Evolutionary conservation across 2,888 invertebrate genomes (phyloP).

Genomic region (Yponomeuta malinellus): DNA sequence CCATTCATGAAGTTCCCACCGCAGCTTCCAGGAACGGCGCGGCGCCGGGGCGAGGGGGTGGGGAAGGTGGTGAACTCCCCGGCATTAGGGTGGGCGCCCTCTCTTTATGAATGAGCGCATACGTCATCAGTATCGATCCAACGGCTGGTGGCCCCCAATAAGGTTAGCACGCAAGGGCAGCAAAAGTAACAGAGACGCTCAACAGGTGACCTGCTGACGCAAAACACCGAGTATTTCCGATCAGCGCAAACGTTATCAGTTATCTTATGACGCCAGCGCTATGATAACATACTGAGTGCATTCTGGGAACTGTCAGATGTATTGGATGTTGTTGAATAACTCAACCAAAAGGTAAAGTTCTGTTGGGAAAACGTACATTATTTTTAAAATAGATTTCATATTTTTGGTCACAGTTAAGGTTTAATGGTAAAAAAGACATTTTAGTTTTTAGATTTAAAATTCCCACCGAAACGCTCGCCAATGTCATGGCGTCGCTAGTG

Average conservation of each 20-base stretch:
- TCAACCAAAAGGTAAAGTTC: no score
- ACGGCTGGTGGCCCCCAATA: constrained; percentile 36
- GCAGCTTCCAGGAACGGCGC: constrained; percentile 30
- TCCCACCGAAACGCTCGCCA: no score
- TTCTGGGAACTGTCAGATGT: not conserved
- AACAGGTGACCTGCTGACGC: constrained; percentile 67
- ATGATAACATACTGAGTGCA: constrained; percentile 20
- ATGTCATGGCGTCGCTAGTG: no score
- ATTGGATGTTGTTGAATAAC: no score
- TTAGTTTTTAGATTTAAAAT: no score
- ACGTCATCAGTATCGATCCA: constrained; percentile 69
- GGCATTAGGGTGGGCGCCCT: constrained; percentile 40
- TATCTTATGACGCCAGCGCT: constrained; percentile 42
- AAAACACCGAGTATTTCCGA: constrained; percentile 36
- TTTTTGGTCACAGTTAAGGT: no score
- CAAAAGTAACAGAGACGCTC: constrained; percentile 35
- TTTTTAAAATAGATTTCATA: no score
- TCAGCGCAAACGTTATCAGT: constrained; percentile 44
- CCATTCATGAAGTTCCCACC: constrained; percentile 61
- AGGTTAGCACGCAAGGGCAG: constrained; percentile 66
- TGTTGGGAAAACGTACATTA: no score
- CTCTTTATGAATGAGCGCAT: constrained; percentile 70
- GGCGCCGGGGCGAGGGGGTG: constrained; percentile 16
- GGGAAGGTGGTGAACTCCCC: constrained; percentile 18
- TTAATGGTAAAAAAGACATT: no score